Evolutionary conservation across 2,888 invertebrate species (phyloP).

Genomic region (Hirtodrosophila trivittata): DNA sequence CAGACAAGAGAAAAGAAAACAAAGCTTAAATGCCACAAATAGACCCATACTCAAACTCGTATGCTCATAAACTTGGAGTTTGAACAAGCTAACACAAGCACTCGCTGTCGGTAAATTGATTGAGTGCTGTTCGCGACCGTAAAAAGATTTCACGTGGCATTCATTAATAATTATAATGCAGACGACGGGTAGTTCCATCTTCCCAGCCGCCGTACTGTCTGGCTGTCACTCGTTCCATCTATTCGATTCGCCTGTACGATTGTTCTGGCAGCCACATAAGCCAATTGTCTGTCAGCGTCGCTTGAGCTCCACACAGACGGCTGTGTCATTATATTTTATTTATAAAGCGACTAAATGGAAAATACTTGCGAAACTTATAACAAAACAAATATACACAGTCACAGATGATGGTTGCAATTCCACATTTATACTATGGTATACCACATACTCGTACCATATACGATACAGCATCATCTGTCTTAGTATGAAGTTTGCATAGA

Average conservation of each 20-base stretch:
- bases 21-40: no score
- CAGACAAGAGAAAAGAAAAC: background rate
- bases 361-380: slow-evolving; percentile 85
- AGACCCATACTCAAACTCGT: background rate
- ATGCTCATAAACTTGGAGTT: slow-evolving; percentile 19
- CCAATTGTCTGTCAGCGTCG: slow-evolving; percentile 71
- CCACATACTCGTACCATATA: slow-evolving; percentile 1
- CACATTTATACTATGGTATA: slow-evolving; percentile 2
- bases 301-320: slow-evolving; percentile 42
- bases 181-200: slow-evolving; percentile 46
- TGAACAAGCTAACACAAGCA: background rate
- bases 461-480: slow-evolving; percentile 25
- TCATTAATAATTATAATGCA: slow-evolving; percentile 78
- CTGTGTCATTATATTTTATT: slow-evolving; percentile 91
- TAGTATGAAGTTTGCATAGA: slow-evolving; percentile 21
- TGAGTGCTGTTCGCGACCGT: slow-evolving; percentile 67
- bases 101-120: slow-evolving; percentile 57
- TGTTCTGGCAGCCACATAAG: slow-evolving; percentile 56
- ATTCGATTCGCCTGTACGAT: slow-evolving; percentile 3
- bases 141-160: slow-evolving; percentile 76
- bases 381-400: slow-evolving; percentile 67
- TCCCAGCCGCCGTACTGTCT: slow-evolving; percentile 4
- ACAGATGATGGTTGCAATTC: background rate
- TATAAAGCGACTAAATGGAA: slow-evolving; percentile 93
- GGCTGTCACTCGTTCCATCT: background rate